Base-by-base conservation (phyloP, 2,888 invertebrate genomes). In the Stenotaenia linearis region DNA sequence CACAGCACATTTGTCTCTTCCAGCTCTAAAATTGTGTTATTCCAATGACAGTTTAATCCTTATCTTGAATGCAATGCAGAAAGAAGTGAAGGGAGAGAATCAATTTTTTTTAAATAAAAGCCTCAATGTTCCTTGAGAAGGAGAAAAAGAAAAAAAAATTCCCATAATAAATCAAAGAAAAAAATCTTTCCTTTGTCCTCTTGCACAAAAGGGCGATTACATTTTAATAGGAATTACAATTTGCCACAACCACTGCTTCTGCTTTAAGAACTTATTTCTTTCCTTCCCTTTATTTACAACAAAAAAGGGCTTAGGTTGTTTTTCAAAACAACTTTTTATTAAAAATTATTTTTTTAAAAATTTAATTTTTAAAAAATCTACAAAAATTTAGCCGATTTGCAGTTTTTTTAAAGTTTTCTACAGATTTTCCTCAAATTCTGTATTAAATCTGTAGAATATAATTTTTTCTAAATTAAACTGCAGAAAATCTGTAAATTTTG, bases 201-300 rank as follows among this genome's bases (percentile, higher is more conserved):
- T 18, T 56, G 23, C 56, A 56, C 56, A 56, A 56, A 56, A 56
- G 56, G 56, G 21, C 56, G 56, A 56, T 56, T 56, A 56, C 56
- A 56, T 56, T 56, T 56, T 56, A 56, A 56, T 56, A 56, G 56
- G 56, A 56, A 56, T 56, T 56, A 56, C 56, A 56, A 56, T 56
- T 56, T 56, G 56, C 56, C 56, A 56, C 56, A 23, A 56, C 56
- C 23, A 56, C 56, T 56, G 23, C 56, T 56, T 56, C 56, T 56
- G 6, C 56, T 56, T 56, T 56, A 56, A 56, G 56, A 40, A 56
- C 56, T 56, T 23, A 23, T 56, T 56, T 56, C 56, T 56, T 56
- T 56, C 21, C 21, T 23, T 23, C 56, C 56, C 21, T 23, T 56
- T 56, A 23, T 56, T 56, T 56, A 7, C 21, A 56, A 56, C 21